Base-by-base conservation (phyloP, 1,140 invertebrate species). In the Ridgeia piscesae region DNA sequence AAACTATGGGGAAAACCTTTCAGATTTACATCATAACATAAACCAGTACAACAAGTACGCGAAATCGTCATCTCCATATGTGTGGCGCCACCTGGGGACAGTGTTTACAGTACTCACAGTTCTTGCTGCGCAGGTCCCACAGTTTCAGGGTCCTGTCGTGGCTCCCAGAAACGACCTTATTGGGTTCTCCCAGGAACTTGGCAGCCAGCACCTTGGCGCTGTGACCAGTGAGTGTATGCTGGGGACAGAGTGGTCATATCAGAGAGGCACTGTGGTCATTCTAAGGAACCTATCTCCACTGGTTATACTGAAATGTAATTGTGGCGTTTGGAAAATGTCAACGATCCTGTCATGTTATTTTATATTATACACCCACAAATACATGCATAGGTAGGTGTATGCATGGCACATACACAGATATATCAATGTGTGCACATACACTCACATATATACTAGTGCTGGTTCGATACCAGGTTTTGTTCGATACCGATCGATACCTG, bases 211-310 rank as follows among this genome's bases (percentile, higher is more conserved):
- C 98, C 97, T 99, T 99, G 50, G 97, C 98, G 95, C 98, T 98
- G 96, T 99, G 99, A 91, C 99, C 99, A 92, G 99, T 99, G 94
- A 99, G 96, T 48, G 99, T 99, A 95, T 99, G 98, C 98, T 99
- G 97, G 42, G 97, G 97, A 89, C n/a, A 92, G 89, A 42, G 14
- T 77, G 58, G 6, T 31, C 14, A 21, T 77, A 31, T 4, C 58
- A 77, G 58, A 27, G 58, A 31, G 58, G 17, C 58, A 77, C 27
- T 77, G 42, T 42, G 42, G 42, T 42, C 42, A 42, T 42, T 42
- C 11, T 11, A 42, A 42, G 42, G 42, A 42, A 42, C 4, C 11
- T 4, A 4, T 42, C 4, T 6, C 42, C 42, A 11, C 42, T 42
- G 42, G 11, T 42, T 4, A 42, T 42, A 42, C 4, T 42, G 42